phyloP scores from a whole-genome alignment of 2,797 vertebrate genomes.

The Phataginus tricuspis region DNA sequence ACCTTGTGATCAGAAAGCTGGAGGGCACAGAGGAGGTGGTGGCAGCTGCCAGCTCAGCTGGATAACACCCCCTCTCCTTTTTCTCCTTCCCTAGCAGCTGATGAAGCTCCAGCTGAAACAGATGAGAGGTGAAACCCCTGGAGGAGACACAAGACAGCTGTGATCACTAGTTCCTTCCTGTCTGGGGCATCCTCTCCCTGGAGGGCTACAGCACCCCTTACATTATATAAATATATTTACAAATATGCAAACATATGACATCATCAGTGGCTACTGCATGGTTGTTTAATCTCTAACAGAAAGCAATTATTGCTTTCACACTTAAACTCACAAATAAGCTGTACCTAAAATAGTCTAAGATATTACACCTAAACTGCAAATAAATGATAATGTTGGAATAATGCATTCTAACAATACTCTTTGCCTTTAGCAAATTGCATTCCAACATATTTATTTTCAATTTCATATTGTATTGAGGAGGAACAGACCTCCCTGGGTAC shows the following conservation, averaged over 20 bases:
- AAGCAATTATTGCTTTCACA: slow-evolving; percentile 60
- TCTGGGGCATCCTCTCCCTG: background rate
- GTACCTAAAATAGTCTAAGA: slow-evolving; percentile 38
- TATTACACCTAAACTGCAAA: slow-evolving; percentile 41
- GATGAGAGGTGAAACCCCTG: slow-evolving; percentile 50
- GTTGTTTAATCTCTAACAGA: slow-evolving; percentile 49
- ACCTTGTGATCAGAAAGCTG: slow-evolving; percentile 65
- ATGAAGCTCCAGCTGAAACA: slow-evolving; percentile 24
- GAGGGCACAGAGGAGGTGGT: slow-evolving; percentile 47
- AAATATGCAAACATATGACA: slow-evolving; percentile 11
- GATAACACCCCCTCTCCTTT: background rate
- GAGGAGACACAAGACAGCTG: slow-evolving; percentile 55
- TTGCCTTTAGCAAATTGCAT: slow-evolving; percentile 66
- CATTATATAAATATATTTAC: background rate
- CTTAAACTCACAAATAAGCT: slow-evolving; percentile 53
- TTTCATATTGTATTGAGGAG: slow-evolving; percentile 47
- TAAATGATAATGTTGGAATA: slow-evolving; percentile 63
- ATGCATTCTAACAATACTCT: slow-evolving; percentile 41
- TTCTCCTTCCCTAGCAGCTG: slow-evolving; percentile 27
- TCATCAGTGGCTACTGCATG: background rate
- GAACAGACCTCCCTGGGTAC: slow-evolving; percentile 52
- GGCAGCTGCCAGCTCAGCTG: slow-evolving; percentile 71
- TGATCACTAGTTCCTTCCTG: background rate
- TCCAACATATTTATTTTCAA: slow-evolving; percentile 54
- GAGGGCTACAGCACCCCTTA: background rate